Base-by-base conservation (phyloP, 2,888 invertebrate species). In the Drosophila percnosoma region DNA sequence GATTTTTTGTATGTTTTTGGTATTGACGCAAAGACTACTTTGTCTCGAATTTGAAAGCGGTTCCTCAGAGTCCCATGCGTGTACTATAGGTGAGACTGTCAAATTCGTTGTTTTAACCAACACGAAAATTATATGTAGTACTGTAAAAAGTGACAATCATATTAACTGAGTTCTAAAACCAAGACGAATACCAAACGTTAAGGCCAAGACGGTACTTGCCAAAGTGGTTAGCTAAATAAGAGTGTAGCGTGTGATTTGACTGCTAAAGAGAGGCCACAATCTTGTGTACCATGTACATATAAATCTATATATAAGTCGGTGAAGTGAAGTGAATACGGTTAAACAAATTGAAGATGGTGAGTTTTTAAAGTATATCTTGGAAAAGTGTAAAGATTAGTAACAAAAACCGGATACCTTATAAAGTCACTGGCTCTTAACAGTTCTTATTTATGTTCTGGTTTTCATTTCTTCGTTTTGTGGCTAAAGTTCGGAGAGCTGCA, bases 21-120 rank as follows among this genome's bases (percentile, higher is more conserved):
- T 57, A 21, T 52, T 33, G 55, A 57, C 51, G 72, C 73, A 84
- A 75, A 78, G 82, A 70, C 84, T 82, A 83, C 82, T 68, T 48
- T 48, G 66, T 75, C 67, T 60, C 15, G 31, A 54, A 51, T 60
- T 59, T 75, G 31, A 62, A 59, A 75, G 71, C 54, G 70, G 59
- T 77, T 68, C 57, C 40, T 54, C 59, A 55, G 10, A 59, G 63
- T 64, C 51, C 73, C 63, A 64, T 73, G 62, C 52, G 51, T 36
- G 54, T 36, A 27, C 40, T 66, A 36, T 40, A 29, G 52, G 45
- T 42, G 48, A 55, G 34, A 34, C 57, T 79, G 73, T 79, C 82
- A 78, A 65, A 68, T n/a, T 48, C 10, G 49, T 64, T 21, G 59
- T 55, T 58, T 49, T 33, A 34, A 53, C 65, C 49, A 31, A 48